Evolutionary conservation across 2,113 vertebrate genomes (phyloP).

Genomic region (Syngnathus typhle): DNA sequence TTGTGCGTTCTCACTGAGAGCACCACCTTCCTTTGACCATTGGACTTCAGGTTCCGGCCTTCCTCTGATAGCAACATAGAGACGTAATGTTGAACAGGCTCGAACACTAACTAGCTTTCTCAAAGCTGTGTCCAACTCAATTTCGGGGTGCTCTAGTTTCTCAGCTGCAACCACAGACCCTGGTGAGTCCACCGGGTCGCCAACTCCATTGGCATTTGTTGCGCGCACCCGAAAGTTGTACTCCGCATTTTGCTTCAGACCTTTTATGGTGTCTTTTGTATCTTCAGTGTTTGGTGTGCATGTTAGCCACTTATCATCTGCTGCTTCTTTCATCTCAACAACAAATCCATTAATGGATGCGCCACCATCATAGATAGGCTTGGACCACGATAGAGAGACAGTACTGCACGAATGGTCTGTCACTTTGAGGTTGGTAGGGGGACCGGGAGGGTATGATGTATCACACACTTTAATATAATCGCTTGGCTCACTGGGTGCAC

Average conservation of each 20-base stretch:
- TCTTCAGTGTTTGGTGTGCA: constrained; percentile 81
- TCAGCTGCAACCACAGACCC: constrained; percentile 79
- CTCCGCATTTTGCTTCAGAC: constrained; percentile 86
- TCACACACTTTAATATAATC: constrained; percentile 90
- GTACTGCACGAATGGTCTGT: constrained; percentile 85
- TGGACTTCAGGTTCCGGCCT: constrained; percentile 93
- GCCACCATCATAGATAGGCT: constrained; percentile 94
- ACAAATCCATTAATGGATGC: constrained; percentile 82
- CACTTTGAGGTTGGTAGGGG: constrained; percentile 90
- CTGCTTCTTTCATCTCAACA: constrained; percentile 84
- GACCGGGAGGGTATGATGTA: constrained; percentile 86
- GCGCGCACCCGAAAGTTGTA: constrained; percentile 92
- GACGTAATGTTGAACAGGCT: constrained; percentile 82
- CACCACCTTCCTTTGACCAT: constrained; percentile 88
- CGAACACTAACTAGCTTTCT: constrained; percentile 88
- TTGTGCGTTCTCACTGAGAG: constrained; percentile 81
- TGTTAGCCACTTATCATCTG: constrained; percentile 83
- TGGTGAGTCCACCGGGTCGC: constrained; percentile 80
- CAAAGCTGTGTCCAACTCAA: constrained; percentile 87
- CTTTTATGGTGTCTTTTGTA: constrained; percentile 82
- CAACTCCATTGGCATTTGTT: constrained; percentile 85
- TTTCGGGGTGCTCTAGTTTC: constrained; percentile 88
- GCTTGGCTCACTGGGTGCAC: constrained; percentile 84
- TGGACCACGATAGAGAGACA: constrained; percentile 87
- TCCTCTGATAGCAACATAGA: constrained; percentile 90